Evolutionary conservation across 2,113 vertebrate species (phyloP), one percentile per base, ranked within the genome.

Genomic region (Corydoras sp.): DNA sequence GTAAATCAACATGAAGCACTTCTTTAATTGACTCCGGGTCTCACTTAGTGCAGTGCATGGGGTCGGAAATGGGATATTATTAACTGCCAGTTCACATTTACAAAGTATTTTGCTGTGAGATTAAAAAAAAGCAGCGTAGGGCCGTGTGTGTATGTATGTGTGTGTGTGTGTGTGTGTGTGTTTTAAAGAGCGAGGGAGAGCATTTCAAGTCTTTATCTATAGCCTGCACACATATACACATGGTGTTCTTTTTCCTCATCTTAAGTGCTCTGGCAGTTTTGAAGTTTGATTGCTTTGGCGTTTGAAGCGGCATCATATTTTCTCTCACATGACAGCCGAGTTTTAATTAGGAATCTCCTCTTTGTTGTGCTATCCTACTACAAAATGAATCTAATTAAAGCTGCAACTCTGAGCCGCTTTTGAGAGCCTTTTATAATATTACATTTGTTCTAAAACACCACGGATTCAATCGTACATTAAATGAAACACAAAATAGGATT

Each of bases 11-110:
- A 83, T 88, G 84, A 87, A 84, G 72, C 80, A 76, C 78, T 79
- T 84, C 72, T 79, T 85, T 89, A 89, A 87, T 86, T 87, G 84
- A 75, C 82, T 85, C 80, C 73, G 81, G 88, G 83, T 85, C 81
- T 75, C 77, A 82, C 77, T 84, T 81, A 88, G 84, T 77, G 67
- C 54, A 74, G 80, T 68, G 79, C 80, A 77, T 62, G 80, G 79
- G 79, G 84, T 77, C 79, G 83, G 81, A 83, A 86, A 78, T 72
- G 50, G 75, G 84, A 86, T 83, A 83, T 86, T 87, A 87, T 82
- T 81, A 81, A 79, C 82, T 86, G 85, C 88, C 86, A 83, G 78
- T 72, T 83, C 66, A 79, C 77, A 87, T 89, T 85, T 76, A 81
- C 85, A 78, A 81, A 55, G 3, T 79, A 79, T 81, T 79, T 78